These are phyloP conservation scores for Pogonomyrmex californicus DNA, from an alignment of 1,140 invertebrate species.

Conservation along the genomic window DNA sequence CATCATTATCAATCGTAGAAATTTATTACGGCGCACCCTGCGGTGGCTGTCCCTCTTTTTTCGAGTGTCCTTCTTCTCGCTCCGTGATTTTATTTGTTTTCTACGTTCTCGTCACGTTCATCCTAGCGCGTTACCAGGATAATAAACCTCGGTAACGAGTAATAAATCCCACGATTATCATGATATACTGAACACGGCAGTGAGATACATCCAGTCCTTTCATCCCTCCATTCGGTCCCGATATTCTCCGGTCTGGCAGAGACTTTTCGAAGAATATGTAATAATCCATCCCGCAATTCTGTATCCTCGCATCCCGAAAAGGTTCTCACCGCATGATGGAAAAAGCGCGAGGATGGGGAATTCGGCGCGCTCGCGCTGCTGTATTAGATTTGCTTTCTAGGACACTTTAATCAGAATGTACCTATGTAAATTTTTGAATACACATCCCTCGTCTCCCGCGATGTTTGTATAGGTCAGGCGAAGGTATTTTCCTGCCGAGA, in stretches of 20 bases:
- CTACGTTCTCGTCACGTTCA: constrained; percentile 62
- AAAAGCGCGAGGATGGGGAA: not conserved
- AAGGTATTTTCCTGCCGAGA: constrained; percentile 84
- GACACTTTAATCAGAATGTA: constrained; percentile 87
- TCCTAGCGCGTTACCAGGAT: constrained; percentile 45
- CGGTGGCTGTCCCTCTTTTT: not conserved
- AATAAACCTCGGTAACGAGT: constrained; percentile 65
- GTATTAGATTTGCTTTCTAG: constrained; percentile 87
- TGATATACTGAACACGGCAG: constrained; percentile 64
- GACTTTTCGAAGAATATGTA: constrained; percentile 74
- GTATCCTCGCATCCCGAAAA: constrained; percentile 28
- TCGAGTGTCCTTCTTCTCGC: constrained; percentile 43
- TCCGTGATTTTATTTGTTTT: constrained; percentile 56
- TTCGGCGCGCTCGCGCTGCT: constrained; percentile 67
- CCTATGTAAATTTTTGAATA: constrained; percentile 88
- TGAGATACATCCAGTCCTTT: constrained; percentile 66
- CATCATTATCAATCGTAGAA: constrained; percentile 51
- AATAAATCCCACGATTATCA: constrained; percentile 72
- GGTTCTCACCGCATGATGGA: not conserved
- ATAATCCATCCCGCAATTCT: constrained; percentile 69
- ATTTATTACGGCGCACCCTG: constrained; percentile 30
- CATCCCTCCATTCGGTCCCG: constrained; percentile 51
- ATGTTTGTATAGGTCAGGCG: constrained; percentile 87
- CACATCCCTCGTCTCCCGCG: constrained; percentile 84
- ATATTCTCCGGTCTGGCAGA: constrained; percentile 66